A percentile compares a stretch with the other conserved stretches of the same genome.
Evolutionary conservation across 35 echinoderm and acorn worm genomes (phyloP).

Genomic region (Heliocidaris erythrogramma): DNA sequence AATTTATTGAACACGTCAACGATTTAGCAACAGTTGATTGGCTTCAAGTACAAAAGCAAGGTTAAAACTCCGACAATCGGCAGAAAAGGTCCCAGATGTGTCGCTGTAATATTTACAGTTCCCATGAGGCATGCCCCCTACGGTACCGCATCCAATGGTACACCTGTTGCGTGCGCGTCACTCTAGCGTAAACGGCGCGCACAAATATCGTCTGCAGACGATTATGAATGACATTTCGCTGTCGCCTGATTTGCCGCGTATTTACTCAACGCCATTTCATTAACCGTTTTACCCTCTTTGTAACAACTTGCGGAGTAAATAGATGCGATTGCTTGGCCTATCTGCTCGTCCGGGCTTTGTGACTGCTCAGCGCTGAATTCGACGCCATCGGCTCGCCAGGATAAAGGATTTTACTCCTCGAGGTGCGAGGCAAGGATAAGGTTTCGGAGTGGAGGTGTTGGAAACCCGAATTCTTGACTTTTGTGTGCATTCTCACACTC

Average conservation of each 20-base stretch:
- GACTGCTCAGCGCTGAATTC: background rate
- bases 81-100: background rate
- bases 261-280: background rate
- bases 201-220: background rate
- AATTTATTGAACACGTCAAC: background rate
- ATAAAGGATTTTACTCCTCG: slow-evolving; percentile 10
- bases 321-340: background rate
- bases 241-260: background rate
- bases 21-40: background rate
- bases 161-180: slow-evolving; percentile 13
- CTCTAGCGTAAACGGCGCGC: background rate
- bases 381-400: background rate
- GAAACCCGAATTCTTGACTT: background rate
- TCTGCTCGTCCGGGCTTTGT: background rate
- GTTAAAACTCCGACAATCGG: background rate
- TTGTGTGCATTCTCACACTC: background rate
- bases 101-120: background rate
- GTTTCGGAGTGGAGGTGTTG: background rate
- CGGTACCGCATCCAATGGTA: background rate
- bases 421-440: background rate
- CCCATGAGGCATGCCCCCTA: background rate
- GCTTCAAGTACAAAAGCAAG: background rate
- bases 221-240: background rate
- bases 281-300: background rate
- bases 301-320: background rate